Evolutionary conservation across 2,888 invertebrate genomes (phyloP).

Genomic region (Laothoe populi): DNA sequence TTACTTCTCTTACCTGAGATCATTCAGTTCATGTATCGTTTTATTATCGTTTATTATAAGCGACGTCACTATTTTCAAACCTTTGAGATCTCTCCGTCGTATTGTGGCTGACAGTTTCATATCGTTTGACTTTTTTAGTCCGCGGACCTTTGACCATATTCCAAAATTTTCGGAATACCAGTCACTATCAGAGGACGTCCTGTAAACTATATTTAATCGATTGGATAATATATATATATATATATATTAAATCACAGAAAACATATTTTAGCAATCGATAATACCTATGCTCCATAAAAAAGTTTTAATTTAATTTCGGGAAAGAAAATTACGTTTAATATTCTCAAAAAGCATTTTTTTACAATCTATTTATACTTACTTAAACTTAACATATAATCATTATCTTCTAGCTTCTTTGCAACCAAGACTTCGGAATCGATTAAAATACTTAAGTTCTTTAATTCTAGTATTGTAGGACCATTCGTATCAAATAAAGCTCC

Average conservation of each 20-base stretch:
- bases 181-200: slow-evolving; percentile 44
- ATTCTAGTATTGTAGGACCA: slow-evolving; percentile 34
- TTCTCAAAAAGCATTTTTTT: too few relatives aligned
- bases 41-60: slow-evolving; percentile 49
- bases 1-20: slow-evolving; percentile 47
- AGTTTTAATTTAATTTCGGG: too few relatives aligned
- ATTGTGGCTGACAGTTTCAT: slow-evolving; percentile 42
- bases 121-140: slow-evolving; percentile 47
- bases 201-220: slow-evolving; percentile 54
- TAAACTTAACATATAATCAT: slow-evolving; percentile 42
- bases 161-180: slow-evolving; percentile 59
- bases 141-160: slow-evolving; percentile 50
- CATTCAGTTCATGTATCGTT: slow-evolving; percentile 50
- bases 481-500: slow-evolving; percentile 35
- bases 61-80: slow-evolving; percentile 43
- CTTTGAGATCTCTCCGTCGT: slow-evolving; percentile 57
- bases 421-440: slow-evolving; percentile 64
- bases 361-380: slow-evolving; percentile 45
- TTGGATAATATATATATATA: neutral
- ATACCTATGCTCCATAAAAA: too few relatives aligned
- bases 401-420: slow-evolving; percentile 38
- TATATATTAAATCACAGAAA: too few relatives aligned
- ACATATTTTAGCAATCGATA: too few relatives aligned
- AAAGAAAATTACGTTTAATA: too few relatives aligned
- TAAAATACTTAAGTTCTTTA: slow-evolving; percentile 47